phyloP scores from a whole-genome alignment of 2,113 vertebrate species.

The Hyaena hyaena region DNA sequence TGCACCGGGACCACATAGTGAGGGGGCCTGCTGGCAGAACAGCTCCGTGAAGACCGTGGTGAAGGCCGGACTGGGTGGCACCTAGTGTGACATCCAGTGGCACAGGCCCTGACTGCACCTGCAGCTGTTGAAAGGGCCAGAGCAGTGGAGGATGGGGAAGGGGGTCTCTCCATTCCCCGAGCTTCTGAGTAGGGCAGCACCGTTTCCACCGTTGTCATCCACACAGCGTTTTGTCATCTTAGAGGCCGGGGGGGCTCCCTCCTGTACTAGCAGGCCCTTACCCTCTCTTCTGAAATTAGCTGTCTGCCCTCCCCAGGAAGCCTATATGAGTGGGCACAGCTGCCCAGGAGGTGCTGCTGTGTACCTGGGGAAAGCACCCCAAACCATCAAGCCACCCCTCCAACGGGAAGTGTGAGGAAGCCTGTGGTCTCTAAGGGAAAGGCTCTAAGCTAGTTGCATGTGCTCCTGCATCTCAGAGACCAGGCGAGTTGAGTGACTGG shows the following conservation, averaged over 20 bases:
- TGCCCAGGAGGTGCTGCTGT: not conserved
- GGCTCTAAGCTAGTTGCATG: rapidly evolving
- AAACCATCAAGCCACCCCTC: not conserved
- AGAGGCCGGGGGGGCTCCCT: not conserved
- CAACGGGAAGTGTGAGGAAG: not conserved
- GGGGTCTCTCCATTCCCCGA: no score
- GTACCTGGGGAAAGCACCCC: no score
- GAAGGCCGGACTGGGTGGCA: not conserved
- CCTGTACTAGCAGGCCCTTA: not conserved
- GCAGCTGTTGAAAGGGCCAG: not conserved
- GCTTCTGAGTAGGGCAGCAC: not conserved
- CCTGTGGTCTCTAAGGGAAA: not conserved
- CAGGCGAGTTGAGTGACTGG: rapidly evolving
- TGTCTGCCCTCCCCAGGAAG: not conserved
- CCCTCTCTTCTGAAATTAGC: not conserved
- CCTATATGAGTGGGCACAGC: not conserved
- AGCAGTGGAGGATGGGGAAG: not conserved
- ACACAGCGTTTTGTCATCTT: not conserved
- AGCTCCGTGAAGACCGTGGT: not conserved
- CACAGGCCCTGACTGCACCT: rapidly evolving
- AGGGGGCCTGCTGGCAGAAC: not conserved
- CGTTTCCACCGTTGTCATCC: rapidly evolving
- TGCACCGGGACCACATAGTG: not conserved
- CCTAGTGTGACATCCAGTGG: not conserved
- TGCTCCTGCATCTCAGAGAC: no score